Conservation (phyloP, 2,113 vertebrate genomes). For the Podarcis cretensis region DNA sequence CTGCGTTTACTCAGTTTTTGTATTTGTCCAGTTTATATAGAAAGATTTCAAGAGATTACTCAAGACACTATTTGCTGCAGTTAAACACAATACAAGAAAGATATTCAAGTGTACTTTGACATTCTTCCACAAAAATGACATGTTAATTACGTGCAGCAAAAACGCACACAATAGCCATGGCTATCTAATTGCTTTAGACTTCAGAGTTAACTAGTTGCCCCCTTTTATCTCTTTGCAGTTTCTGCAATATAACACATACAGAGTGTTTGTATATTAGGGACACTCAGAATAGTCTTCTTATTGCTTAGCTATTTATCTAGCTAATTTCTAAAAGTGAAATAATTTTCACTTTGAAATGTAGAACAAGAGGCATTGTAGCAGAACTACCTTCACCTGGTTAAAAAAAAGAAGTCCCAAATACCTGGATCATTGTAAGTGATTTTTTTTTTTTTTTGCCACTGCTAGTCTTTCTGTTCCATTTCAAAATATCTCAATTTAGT, state of each 20-base stretch:
- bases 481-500: constrained; percentile 60
- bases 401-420: neutral
- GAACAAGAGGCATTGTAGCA: constrained; percentile 1
- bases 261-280: constrained; percentile 54
- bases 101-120: neutral
- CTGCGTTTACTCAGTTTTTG: neutral
- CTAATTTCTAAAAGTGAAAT: constrained; percentile 36
- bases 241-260: constrained; percentile 40
- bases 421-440: constrained; percentile 63
- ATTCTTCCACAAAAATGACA: neutral
- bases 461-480: constrained; percentile 41
- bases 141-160: neutral
- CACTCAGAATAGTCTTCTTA: constrained; percentile 46
- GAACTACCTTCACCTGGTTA: constrained; percentile 12
- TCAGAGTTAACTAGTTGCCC: neutral
- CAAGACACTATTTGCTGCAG: neutral
- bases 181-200: neutral
- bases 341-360: constrained; percentile 26
- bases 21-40: neutral
- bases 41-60: neutral
- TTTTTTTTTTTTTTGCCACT: constrained; percentile 49
- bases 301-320: constrained; percentile 48
- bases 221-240: constrained; percentile 27
- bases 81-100: neutral
- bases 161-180: neutral